A percentile compares a stretch with the other conserved stretches of the same genome.
phyloP scores from a whole-genome alignment of 2,888 invertebrate genomes.

The Gastrophysa polygoni region DNA sequence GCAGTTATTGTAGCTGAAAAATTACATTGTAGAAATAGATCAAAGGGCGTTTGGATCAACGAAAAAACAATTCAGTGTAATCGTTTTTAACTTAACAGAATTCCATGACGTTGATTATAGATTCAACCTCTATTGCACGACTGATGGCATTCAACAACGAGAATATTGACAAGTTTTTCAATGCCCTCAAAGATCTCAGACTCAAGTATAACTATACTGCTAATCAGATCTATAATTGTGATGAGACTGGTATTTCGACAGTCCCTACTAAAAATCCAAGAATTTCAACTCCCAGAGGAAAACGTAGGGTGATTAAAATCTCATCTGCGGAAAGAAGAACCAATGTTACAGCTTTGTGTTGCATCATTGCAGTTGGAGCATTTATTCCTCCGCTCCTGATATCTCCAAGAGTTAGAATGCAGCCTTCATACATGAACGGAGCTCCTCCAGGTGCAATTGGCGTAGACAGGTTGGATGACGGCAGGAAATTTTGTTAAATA shows the following conservation, averaged over 20 bases:
- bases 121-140: constrained; percentile 23
- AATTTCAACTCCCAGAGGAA: not conserved
- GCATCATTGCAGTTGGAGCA: constrained; percentile 20
- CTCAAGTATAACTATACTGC: not conserved
- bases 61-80: constrained; percentile 14
- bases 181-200: constrained; percentile 11
- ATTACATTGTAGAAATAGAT: constrained; percentile 16
- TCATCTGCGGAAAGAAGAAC: constrained; percentile 20
- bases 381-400: constrained; percentile 19
- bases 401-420: constrained; percentile 22
- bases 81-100: constrained; percentile 21
- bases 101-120: constrained; percentile 15
- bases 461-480: constrained; percentile 23
- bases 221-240: too few species aligned
- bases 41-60: constrained; percentile 20
- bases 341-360: constrained; percentile 15
- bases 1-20: constrained; percentile 5
- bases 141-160: constrained; percentile 19
- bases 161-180: constrained; percentile 12
- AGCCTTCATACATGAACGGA: constrained; percentile 19
- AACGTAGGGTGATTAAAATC: constrained; percentile 18
- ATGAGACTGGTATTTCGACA: not conserved
- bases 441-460: constrained; percentile 4
- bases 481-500: constrained; percentile 23
- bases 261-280: constrained; percentile 11